phyloP scores from a whole-genome alignment of 2,113 vertebrate genomes.

The Neotoma lepida region DNA sequence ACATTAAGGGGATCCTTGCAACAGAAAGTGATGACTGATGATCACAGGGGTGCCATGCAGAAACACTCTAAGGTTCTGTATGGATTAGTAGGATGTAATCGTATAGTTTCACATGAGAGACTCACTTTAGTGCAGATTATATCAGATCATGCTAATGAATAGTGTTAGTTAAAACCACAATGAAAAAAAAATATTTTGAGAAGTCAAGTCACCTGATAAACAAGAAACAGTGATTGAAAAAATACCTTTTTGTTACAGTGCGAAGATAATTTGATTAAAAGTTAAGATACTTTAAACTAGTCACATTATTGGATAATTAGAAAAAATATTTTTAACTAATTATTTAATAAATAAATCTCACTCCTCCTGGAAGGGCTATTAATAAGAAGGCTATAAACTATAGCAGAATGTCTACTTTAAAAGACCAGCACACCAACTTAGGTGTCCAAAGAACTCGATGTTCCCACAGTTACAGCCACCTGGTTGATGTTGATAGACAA shows the following conservation, averaged over 20 bases:
- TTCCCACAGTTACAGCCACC: constrained; percentile 62
- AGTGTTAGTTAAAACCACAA: neutral
- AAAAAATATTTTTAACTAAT: constrained; percentile 62
- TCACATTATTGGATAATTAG: constrained; percentile 55
- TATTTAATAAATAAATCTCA: constrained; percentile 55
- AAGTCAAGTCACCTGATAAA: neutral
- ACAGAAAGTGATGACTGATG: neutral
- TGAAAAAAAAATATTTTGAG: constrained; percentile 9
- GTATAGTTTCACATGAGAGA: neutral
- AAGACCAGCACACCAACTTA: constrained; percentile 45
- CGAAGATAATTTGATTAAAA: constrained; percentile 70
- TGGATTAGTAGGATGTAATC: neutral
- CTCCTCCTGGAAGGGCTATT: constrained; percentile 65
- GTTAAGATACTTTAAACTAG: constrained; percentile 66
- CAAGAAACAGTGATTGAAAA: constrained; percentile 40
- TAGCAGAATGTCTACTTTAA: constrained; percentile 57
- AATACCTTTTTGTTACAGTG: constrained; percentile 21
- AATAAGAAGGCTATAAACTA: constrained; percentile 50
- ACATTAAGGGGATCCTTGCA: neutral
- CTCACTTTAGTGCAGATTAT: neutral
- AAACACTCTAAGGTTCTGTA: neutral
- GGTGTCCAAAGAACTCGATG: constrained; percentile 69
- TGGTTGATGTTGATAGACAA: constrained; percentile 66
- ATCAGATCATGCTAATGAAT: neutral
- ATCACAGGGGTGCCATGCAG: neutral